Conservation (phyloP, 2,113 vertebrate genomes). For the Mormyrus lacerda region DNA sequence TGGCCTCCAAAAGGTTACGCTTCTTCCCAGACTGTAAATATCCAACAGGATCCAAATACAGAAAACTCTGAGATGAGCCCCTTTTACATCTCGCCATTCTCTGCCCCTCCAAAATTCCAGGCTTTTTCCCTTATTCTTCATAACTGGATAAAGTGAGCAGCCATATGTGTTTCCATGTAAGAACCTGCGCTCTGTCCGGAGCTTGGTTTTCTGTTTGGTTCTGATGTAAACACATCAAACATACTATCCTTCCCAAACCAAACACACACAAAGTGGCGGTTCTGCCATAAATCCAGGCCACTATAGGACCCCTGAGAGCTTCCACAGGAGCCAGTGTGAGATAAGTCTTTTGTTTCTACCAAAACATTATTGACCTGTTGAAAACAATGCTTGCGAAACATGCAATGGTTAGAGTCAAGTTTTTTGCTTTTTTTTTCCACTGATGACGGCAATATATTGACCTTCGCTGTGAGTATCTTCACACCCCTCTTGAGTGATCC, state of each 20-base stretch:
- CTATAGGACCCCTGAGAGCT: neutral
- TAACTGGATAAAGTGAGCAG: neutral
- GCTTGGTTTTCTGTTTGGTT: neutral
- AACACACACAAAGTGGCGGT: neutral
- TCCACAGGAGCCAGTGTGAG: neutral
- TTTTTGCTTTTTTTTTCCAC: conserved; percentile 13
- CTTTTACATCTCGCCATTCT: conserved; percentile 30
- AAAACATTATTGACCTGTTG: neutral
- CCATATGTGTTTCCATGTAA: conserved; percentile 6
- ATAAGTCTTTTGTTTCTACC: neutral
- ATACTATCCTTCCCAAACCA: neutral
- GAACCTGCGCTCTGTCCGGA: neutral
- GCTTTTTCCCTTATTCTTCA: neutral
- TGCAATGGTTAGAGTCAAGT: neutral
- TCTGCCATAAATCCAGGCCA: neutral
- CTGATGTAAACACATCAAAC: neutral
- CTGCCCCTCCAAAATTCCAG: neutral
- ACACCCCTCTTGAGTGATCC: neutral
- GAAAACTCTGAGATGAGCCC: conserved; percentile 48
- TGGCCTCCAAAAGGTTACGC: conserved; percentile 3
- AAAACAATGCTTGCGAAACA: conserved; percentile 3
- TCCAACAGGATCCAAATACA: conserved; percentile 37
- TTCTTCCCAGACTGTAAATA: conserved; percentile 43
- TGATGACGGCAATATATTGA: neutral
- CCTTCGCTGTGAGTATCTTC: neutral